Conservation (phyloP, 2,113 vertebrate genomes). For the Chiloscyllium plagiosum region DNA sequence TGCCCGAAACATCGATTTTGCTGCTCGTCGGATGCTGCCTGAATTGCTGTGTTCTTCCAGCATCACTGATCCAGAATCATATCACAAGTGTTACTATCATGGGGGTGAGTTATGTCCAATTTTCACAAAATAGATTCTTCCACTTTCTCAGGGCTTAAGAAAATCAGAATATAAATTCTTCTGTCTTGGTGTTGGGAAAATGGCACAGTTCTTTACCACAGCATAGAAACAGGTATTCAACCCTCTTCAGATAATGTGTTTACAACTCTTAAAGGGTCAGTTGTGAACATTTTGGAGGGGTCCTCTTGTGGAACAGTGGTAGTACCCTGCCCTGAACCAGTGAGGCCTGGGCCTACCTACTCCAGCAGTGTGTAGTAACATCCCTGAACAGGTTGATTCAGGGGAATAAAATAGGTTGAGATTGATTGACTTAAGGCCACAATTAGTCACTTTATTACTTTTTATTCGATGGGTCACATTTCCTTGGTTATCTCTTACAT, state of each 20-base stretch:
- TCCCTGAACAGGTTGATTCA: too few species aligned
- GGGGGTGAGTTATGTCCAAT: neutral
- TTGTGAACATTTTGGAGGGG: neutral
- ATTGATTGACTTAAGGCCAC: constrained; percentile 29
- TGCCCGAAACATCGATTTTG: too few species aligned
- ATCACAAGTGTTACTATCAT: neutral
- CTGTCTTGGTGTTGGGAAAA: neutral
- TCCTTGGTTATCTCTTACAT: constrained; percentile 24
- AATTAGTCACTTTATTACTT: constrained; percentile 32
- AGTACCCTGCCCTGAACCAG: too few species aligned
- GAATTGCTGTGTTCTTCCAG: too few species aligned
- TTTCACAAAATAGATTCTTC: neutral
- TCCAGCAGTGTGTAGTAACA: too few species aligned
- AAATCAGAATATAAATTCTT: neutral
- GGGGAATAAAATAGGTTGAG: neutral
- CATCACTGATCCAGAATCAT: too few species aligned
- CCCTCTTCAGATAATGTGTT: constrained; percentile 25
- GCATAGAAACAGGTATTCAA: neutral
- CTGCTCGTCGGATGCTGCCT: too few species aligned
- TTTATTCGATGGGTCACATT: neutral
- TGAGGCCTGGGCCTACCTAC: too few species aligned
- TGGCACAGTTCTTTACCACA: neutral
- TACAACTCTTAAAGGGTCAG: constrained; percentile 30
- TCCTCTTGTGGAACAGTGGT: too few species aligned
- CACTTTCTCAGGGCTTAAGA: neutral